Conservation (phyloP, 2,888 invertebrate genomes). For the Brachypterus glaber region DNA sequence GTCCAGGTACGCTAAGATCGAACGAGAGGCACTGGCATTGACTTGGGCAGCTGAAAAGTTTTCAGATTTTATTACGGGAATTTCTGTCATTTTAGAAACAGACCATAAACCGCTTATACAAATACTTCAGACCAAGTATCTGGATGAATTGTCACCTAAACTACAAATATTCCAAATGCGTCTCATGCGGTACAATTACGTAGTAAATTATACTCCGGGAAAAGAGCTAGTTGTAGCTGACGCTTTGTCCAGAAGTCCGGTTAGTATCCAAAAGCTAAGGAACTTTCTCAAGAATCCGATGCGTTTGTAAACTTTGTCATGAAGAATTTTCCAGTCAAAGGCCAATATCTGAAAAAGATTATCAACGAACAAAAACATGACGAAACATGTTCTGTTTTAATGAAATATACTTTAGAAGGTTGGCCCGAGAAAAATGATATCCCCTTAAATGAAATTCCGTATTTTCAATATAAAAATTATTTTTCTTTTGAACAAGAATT, state of each 20-base stretch:
- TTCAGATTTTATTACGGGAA: slow-evolving; percentile 10
- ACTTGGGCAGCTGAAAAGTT: slow-evolving; percentile 11
- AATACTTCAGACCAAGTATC: slow-evolving; percentile 11
- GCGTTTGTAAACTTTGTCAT: slow-evolving; percentile 1
- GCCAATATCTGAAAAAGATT: too few relatives aligned
- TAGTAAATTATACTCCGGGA: slow-evolving; percentile 4
- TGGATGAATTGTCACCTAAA: slow-evolving; percentile 12
- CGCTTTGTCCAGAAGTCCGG: slow-evolving; percentile 4
- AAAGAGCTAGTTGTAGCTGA: slow-evolving; percentile 8
- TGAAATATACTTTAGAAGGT: slow-evolving; percentile 2
- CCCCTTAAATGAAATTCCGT: neutral
- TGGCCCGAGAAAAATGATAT: neutral
- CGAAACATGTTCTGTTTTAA: neutral
- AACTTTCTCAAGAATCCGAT: slow-evolving; percentile 1
- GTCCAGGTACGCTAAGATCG: too few relatives aligned
- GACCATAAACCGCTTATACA: slow-evolving; percentile 14
- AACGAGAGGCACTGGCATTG: slow-evolving; percentile 11
- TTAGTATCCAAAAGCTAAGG: neutral
- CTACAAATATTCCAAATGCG: slow-evolving; percentile 8
- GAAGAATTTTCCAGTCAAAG: slow-evolving; percentile 3
- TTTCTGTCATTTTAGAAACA: slow-evolving; percentile 10
- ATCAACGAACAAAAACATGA: slow-evolving; percentile 7
- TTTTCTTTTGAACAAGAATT: neutral
- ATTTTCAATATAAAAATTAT: neutral
- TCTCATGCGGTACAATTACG: slow-evolving; percentile 5